A percentile compares a stretch with the other conserved stretches of the same genome.
Evolutionary conservation across 2,113 vertebrate species (phyloP).

Genomic region (Clarias batrachus): DNA sequence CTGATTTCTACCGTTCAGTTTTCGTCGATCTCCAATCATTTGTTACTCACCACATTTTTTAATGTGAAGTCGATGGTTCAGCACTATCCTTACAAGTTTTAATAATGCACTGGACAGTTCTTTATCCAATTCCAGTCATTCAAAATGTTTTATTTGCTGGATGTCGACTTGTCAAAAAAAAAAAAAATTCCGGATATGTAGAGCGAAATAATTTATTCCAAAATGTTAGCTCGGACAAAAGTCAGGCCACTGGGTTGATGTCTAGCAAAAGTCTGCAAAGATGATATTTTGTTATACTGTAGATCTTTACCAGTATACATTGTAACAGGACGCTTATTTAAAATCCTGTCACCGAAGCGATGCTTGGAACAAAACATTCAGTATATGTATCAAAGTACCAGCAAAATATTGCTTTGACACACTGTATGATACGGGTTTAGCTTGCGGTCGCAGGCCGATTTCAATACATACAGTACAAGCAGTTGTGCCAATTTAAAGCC

Average conservation of each 20-base stretch:
- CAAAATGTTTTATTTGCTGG: too few relatives aligned
- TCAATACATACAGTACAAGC: constrained; percentile 43
- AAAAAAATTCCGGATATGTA: background rate
- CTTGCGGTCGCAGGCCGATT: constrained; percentile 19
- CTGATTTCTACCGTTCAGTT: too few relatives aligned
- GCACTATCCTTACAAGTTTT: too few relatives aligned
- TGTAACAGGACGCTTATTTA: background rate
- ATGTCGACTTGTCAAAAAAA: too few relatives aligned
- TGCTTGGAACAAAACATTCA: background rate
- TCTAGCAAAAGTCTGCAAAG: background rate
- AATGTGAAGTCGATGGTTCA: too few relatives aligned
- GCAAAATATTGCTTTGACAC: background rate
- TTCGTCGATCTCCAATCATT: too few relatives aligned
- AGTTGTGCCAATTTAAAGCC: constrained; percentile 47
- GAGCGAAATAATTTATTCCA: background rate
- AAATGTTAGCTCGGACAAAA: background rate
- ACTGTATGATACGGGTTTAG: constrained; percentile 13
- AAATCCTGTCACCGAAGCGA: background rate
- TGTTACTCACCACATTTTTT: too few relatives aligned
- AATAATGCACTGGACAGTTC: too few relatives aligned
- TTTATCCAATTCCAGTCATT: too few relatives aligned
- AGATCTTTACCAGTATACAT: background rate
- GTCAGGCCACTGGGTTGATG: background rate
- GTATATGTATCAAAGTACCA: background rate
- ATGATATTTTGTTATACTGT: background rate